phyloP scores from a whole-genome alignment of 2,113 vertebrate species.

The Rhagologus leucostigma region DNA sequence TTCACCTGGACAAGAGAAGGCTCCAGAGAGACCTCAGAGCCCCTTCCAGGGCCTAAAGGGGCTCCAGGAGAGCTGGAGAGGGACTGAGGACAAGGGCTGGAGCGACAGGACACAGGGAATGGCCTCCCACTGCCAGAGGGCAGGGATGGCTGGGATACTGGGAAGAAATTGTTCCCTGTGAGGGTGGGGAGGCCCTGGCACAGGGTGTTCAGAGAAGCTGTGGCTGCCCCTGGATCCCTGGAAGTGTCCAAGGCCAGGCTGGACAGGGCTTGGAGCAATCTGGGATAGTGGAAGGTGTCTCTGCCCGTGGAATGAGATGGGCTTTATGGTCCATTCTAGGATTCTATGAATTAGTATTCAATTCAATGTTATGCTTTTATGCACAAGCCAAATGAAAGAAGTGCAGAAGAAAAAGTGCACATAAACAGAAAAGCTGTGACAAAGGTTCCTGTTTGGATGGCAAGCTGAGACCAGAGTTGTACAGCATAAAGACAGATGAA shows the following conservation, averaged over 20 bases:
- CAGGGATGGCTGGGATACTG: no score
- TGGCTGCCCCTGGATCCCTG: not conserved
- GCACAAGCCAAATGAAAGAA: not conserved
- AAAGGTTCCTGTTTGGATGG: not conserved
- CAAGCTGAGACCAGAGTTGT: not conserved
- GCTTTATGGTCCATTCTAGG: not conserved
- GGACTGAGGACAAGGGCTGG: not conserved
- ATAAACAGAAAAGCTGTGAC: not conserved
- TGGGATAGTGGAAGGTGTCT: not conserved
- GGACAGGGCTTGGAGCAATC: not conserved
- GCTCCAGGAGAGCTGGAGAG: not conserved
- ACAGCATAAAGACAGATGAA: not conserved
- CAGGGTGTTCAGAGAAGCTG: not conserved
- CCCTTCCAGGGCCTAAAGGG: not conserved
- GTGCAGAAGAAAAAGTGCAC: not conserved
- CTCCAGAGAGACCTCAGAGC: not conserved
- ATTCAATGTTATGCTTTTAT: not conserved
- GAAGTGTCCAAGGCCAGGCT: not conserved
- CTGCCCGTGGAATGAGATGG: not conserved
- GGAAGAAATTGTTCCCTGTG: not conserved
- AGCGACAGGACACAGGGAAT: not conserved
- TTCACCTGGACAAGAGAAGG: not conserved
- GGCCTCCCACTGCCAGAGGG: not conserved
- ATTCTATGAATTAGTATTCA: not conserved
- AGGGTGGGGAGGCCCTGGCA: not conserved